A percentile compares a stretch with the other conserved stretches of the same genome.
phyloP scores from a whole-genome alignment of 1,140 invertebrate genomes.

The Penaeus chinensis region DNA sequence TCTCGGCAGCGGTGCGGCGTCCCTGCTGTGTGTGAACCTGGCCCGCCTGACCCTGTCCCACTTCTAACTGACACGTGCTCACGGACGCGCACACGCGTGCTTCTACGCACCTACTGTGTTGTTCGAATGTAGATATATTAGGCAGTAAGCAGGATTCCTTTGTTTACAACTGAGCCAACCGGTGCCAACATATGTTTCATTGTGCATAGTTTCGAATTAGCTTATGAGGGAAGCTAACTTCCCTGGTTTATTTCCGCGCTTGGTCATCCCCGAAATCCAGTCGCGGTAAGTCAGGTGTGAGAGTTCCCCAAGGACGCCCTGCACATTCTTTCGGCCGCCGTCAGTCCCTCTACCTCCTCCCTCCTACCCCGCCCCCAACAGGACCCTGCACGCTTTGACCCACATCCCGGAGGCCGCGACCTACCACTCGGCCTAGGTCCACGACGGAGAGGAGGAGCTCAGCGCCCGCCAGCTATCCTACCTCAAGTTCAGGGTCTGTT shows the following conservation, averaged over 20 bases:
- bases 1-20: constrained; percentile 31
- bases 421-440: background rate
- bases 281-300: too few relatives aligned
- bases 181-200: too few relatives aligned
- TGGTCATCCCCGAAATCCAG: too few relatives aligned
- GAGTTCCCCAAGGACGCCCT: too few relatives aligned
- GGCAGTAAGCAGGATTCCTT: too few relatives aligned
- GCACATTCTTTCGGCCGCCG: background rate
- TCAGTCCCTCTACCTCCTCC: constrained; percentile 8
- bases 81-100: constrained; percentile 10
- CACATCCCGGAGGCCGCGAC: constrained; percentile 49
- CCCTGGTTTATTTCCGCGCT: too few relatives aligned
- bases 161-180: too few relatives aligned
- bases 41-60: constrained; percentile 56
- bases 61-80: constrained; percentile 34
- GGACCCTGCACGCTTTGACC: constrained; percentile 20
- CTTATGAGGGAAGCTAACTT: too few relatives aligned
- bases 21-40: constrained; percentile 50
- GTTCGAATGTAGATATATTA: background rate
- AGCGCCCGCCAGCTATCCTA: too few relatives aligned
- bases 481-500: too few relatives aligned
- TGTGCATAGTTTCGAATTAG: too few relatives aligned
- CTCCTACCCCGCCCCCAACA: background rate
- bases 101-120: constrained; percentile 25
- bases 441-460: too few relatives aligned